Conservation (phyloP, 2,888 invertebrate species). For the Diogma glabrata region DNA sequence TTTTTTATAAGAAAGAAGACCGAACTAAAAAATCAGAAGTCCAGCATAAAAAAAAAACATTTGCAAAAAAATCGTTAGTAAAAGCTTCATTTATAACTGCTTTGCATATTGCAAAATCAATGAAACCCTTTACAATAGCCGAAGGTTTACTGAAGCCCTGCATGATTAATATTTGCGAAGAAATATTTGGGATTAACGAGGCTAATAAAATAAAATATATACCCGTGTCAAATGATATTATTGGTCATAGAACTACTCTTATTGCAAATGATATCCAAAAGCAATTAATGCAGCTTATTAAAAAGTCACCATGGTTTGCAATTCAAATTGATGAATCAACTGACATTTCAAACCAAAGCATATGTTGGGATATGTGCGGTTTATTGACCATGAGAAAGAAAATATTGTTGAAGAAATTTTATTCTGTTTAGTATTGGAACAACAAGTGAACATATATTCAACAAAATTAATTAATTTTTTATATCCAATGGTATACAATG, state of each 20-base stretch:
- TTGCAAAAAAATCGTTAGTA: neutral
- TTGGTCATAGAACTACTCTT: neutral
- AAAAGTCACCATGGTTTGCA: conserved; percentile 1
- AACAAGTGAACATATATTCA: too few species aligned
- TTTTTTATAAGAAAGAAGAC: too few species aligned
- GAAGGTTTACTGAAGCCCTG: conserved; percentile 7
- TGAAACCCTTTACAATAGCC: neutral
- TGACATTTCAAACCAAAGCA: conserved; percentile 16
- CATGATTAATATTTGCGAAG: conserved; percentile 7
- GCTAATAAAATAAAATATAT: conserved; percentile 5
- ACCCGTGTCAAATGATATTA: too few species aligned
- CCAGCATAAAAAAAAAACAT: too few species aligned
- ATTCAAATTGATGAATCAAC: conserved; percentile 4
- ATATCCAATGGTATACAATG: conserved; percentile 18
- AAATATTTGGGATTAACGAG: conserved; percentile 4
- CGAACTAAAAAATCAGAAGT: too few species aligned
- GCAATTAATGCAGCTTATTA: neutral
- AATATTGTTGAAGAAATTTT: conserved; percentile 20
- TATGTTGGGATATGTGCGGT: conserved; percentile 20
- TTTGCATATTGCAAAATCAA: conserved; percentile 6
- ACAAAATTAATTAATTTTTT: conserved; percentile 20
- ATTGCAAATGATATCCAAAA: conserved; percentile 5
- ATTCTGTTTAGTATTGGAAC: conserved; percentile 19
- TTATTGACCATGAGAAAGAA: conserved; percentile 14
- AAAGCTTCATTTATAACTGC: neutral